Evolutionary conservation across 2,797 vertebrate genomes (phyloP).

Genomic region (Furcifer pardalis): DNA sequence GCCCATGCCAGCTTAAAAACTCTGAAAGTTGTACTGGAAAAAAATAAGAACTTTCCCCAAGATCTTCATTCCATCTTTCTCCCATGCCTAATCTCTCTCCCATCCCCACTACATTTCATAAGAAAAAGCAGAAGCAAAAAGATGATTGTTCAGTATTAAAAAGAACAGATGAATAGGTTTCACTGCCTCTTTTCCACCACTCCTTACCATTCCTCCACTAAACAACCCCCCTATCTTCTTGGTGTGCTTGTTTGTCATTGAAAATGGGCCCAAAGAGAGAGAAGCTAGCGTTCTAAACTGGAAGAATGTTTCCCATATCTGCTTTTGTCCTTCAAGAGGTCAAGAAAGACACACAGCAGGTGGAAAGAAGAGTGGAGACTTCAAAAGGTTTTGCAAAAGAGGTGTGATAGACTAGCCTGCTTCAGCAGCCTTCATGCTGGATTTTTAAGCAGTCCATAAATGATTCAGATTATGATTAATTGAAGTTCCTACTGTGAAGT

Average conservation of each 20-base stretch:
- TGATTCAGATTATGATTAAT: conserved; percentile 55
- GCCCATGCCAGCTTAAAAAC: too few species aligned
- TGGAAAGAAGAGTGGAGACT: not conserved
- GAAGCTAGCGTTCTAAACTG: not conserved
- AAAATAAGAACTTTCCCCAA: too few species aligned
- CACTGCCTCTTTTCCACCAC: not conserved
- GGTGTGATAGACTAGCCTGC: not conserved
- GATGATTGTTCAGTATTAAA: not conserved
- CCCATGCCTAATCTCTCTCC: not conserved
- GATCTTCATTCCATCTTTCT: not conserved
- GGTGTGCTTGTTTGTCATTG: not conserved
- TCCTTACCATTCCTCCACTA: too few species aligned
- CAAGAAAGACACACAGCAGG: not conserved
- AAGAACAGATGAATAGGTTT: not conserved
- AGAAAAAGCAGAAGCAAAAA: not conserved
- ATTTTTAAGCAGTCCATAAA: not conserved
- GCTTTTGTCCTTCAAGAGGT: not conserved
- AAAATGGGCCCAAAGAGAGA: not conserved
- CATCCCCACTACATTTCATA: too few species aligned
- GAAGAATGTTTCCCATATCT: not conserved
- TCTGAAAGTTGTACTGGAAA: too few species aligned
- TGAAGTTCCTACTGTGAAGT: conserved; percentile 56
- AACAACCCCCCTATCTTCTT: not conserved
- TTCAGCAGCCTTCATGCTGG: not conserved
- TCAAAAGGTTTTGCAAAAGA: not conserved